Evolutionary conservation across 2,888 invertebrate species (phyloP).

Genomic region (Ditylenchus weischeri): DNA sequence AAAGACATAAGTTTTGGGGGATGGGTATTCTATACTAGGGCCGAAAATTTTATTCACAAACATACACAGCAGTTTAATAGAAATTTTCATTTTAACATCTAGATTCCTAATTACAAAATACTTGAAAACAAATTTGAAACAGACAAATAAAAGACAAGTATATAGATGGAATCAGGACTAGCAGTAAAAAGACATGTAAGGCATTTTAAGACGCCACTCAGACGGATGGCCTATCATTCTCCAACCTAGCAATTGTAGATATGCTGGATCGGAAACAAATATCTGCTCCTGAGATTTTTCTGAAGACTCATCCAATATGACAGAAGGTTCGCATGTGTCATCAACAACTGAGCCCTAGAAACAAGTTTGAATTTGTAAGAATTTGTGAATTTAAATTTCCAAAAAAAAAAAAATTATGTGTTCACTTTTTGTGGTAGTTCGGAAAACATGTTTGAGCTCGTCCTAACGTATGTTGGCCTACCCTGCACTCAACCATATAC

Average conservation of each 20-base stretch:
- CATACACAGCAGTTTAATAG: too few species aligned
- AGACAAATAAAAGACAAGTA: too few species aligned
- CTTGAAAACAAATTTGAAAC: too few species aligned
- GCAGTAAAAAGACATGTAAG: conserved; percentile 52
- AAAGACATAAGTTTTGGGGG: too few species aligned
- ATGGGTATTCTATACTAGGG: too few species aligned
- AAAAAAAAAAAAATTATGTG: conserved; percentile 7
- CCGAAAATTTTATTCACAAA: too few species aligned
- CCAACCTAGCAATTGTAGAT: conserved; percentile 53
- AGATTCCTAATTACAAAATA: too few species aligned
- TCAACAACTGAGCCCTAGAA: conserved; percentile 28
- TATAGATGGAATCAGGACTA: conserved; percentile 17
- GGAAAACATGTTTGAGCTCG: too few species aligned
- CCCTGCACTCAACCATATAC: too few species aligned
- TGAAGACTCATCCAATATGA: conserved; percentile 40
- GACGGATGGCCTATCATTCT: conserved; percentile 54
- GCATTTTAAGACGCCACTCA: conserved; percentile 51
- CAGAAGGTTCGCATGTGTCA: conserved; percentile 28
- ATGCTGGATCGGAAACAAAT: conserved; percentile 37
- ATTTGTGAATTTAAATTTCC: conserved; percentile 1
- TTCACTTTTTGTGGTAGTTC: too few species aligned
- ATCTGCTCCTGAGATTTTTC: conserved; percentile 47
- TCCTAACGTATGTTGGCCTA: too few species aligned
- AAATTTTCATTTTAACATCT: too few species aligned
- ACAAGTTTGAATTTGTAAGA: conserved; percentile 7